Evolutionary conservation across 2,888 invertebrate species (phyloP).

Genomic region (Drosophila tanythrix): DNA sequence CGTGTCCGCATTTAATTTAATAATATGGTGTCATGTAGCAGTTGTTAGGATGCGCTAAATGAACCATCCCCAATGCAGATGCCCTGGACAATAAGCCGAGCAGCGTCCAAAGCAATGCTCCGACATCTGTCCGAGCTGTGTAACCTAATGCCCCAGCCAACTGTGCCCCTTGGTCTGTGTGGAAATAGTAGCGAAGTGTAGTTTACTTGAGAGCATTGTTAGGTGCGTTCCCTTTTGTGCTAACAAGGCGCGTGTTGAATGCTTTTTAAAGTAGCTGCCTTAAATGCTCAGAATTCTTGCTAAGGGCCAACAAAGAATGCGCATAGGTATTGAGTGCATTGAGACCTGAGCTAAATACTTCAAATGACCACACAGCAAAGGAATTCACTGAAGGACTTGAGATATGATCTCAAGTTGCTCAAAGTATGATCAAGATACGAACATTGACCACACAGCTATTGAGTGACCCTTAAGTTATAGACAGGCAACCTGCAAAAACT

Average conservation of each 20-base stretch:
- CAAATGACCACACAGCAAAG: slow-evolving; percentile 48
- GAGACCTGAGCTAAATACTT: slow-evolving; percentile 20
- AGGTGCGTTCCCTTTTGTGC: slow-evolving; percentile 50
- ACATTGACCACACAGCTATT: neutral
- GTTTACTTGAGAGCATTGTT: slow-evolving; percentile 50
- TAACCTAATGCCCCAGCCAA: slow-evolving; percentile 64
- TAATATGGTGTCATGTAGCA: slow-evolving; percentile 79
- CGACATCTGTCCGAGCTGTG: slow-evolving; percentile 71
- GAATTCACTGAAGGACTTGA: neutral
- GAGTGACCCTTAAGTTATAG: neutral
- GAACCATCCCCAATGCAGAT: slow-evolving; percentile 47
- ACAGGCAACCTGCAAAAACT: neutral
- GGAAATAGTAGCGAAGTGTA: slow-evolving; percentile 50
- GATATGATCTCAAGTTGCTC: slow-evolving; percentile 26
- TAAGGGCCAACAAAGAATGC: slow-evolving; percentile 33
- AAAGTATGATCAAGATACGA: neutral
- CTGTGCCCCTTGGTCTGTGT: slow-evolving; percentile 32
- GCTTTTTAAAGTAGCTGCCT: slow-evolving; percentile 54
- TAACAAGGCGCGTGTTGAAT: slow-evolving; percentile 69
- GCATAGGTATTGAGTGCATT: slow-evolving; percentile 18
- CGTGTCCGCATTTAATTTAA: slow-evolving; percentile 78
- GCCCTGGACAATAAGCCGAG: slow-evolving; percentile 9
- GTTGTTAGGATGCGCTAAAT: slow-evolving; percentile 79
- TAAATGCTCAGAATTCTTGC: slow-evolving; percentile 33
- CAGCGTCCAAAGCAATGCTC: slow-evolving; percentile 22